Evolutionary conservation across 2,113 vertebrate genomes (phyloP), one percentile per base, ranked within the genome.

Genomic region (Eurystomus gularis): DNA sequence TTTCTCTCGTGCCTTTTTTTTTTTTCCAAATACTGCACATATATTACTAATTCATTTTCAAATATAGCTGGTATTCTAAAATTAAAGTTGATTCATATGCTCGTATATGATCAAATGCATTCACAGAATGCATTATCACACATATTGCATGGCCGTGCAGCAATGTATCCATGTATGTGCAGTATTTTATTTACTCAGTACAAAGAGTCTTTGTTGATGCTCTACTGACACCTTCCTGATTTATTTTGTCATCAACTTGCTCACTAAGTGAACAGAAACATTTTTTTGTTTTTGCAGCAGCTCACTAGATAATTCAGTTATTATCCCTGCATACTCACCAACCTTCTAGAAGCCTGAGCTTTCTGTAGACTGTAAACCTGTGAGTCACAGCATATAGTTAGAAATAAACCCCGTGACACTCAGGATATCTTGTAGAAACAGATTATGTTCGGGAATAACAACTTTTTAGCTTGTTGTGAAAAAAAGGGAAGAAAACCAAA

Each of bases 41-140:
- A n/a, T 9, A 61, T 69, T 82, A 49, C 20, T 18, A 40, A 51
- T 11, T 21, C 7, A 23, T 64, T 75, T 84, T 48, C 19, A 70
- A 57, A 77, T 82, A 24, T 8, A 35, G 49, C 11, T 31, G 19
- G 54, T 46, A 25, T 3, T 55, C 31, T 24, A 72, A 83, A 90
- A 37, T 8, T 42, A 33, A 65, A 61, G 26, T 35, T n/a, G 9
- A 51, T 33, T 55, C 44, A 16, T 17, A 12, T 9, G 39, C 17
- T 78, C 55, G 11, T 5, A 15, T 16, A 21, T 0, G 0, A 70
- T 8, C 40, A 52, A 61, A 55, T 31, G 29, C 31, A 44, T 58
- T 88, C n/a, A 39, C 39, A 55, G 20, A 40, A 29, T 0, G 5
- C 64, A n/a, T n/a, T n/a, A n/a, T n/a, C n/a, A n/a, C n/a, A n/a